Evolutionary conservation across 2,888 invertebrate genomes (phyloP).

Genomic region (Sinodicranocentrus sp.): DNA sequence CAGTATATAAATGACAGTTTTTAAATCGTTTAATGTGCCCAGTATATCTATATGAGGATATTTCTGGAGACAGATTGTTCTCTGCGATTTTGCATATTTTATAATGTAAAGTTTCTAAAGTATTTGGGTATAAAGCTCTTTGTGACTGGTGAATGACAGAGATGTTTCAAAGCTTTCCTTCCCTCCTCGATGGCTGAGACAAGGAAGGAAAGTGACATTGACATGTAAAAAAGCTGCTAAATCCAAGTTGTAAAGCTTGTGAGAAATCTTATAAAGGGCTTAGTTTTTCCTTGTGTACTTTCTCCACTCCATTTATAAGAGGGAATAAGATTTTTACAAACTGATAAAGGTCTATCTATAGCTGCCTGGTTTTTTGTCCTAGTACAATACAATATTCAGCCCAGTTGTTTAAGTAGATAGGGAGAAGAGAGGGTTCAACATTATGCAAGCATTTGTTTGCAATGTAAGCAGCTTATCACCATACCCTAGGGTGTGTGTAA

Average conservation of each 20-base stretch:
- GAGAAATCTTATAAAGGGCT: slow-evolving; percentile 48
- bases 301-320: neutral
- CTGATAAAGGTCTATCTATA: neutral
- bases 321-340: neutral
- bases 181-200: slow-evolving; percentile 16
- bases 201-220: slow-evolving; percentile 56
- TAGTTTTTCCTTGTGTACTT: neutral
- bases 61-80: slow-evolving; percentile 2
- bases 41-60: too few relatives aligned
- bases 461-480: slow-evolving; percentile 56
- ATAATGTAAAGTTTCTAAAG: slow-evolving; percentile 23
- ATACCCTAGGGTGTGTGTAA: slow-evolving; percentile 47
- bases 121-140: slow-evolving; percentile 8
- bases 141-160: slow-evolving; percentile 56
- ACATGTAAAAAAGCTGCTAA: slow-evolving; percentile 48
- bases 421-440: slow-evolving; percentile 18
- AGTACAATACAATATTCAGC: neutral
- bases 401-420: slow-evolving; percentile 18
- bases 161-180: slow-evolving; percentile 63
- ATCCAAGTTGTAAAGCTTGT: slow-evolving; percentile 35
- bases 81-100: slow-evolving; percentile 17
- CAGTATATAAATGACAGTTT: too few relatives aligned
- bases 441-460: slow-evolving; percentile 47
- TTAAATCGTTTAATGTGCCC: slow-evolving; percentile 12
- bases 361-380: neutral